Base-by-base conservation (phyloP, 2,888 invertebrate genomes). In the Papilio elwesi region DNA sequence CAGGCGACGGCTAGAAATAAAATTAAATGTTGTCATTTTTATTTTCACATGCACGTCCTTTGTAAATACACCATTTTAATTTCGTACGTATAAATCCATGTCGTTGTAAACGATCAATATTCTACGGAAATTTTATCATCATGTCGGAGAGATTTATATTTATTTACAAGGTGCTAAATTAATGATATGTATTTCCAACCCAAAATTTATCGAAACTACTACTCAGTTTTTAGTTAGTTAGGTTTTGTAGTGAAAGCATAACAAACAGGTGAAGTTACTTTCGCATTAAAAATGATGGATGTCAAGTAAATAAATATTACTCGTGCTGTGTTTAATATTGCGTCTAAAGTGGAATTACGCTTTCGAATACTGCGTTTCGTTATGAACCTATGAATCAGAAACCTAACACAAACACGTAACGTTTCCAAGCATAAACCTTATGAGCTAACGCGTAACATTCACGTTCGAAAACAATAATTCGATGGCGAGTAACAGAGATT, bases 1-100 rank as follows among this genome's bases (percentile, higher is more conserved):
- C 79, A 81, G 81, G 84, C 81, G 81, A 74, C 76, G 76, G 73
- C 76, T 38, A 38, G 4, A n/a, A 59, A 59, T 59, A 8, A 57
- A 36, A 38, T 59, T 59, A n/a, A 59, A 59, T 59, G 74, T 74
- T 75, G 74, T 76, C 75, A 76, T 77, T 78, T 79, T 76, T 74
- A 75, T 65, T 69, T 74, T 69, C 75, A 75, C 72, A 75, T 38
- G 74, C 76, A 79, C 75, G 79, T 77, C 76, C 78, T 75, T 74
- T 76, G 77, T 1, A 55, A 16, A 16, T 26, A 26, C 16, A 16
- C 15, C 10, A 10, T 55, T 55, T 55, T 26, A 26, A 26, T 26
- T 26, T 2, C 26, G 26, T 26, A 26, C 26, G 26, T n/a, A n/a
- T n/a, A n/a, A n/a, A n/a, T n/a, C n/a, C n/a, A n/a, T n/a, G n/a